Conservation (phyloP, 2,113 vertebrate species). For the Mustela nigripes region DNA sequence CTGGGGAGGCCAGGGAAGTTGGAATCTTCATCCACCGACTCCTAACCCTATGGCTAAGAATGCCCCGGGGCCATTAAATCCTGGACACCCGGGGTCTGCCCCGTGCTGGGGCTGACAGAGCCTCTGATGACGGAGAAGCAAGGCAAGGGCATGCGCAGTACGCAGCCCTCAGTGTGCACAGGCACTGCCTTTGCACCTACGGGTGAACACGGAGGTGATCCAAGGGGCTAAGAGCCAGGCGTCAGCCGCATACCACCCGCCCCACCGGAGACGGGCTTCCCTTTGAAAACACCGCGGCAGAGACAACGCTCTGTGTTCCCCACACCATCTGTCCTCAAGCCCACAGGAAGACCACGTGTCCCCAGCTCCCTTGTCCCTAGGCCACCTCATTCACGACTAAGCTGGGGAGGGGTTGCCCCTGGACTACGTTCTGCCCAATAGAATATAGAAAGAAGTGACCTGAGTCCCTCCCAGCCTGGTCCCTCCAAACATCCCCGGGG, state of each 20-base stretch:
- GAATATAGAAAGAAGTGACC: background rate
- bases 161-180: background rate
- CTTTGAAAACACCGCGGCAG: background rate
- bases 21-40: background rate
- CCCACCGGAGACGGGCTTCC: background rate
- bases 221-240: background rate
- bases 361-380: background rate
- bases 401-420: background rate
- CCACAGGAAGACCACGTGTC: background rate
- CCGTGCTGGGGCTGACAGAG: background rate
- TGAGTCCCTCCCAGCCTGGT: background rate
- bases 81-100: background rate
- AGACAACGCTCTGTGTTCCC: background rate
- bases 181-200: background rate
- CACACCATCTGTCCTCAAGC: background rate
- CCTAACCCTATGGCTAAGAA: background rate
- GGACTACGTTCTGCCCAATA: background rate
- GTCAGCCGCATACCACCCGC: background rate
- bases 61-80: no score
- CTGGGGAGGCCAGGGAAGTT: background rate
- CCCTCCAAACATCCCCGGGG: background rate
- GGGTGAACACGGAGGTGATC: background rate
- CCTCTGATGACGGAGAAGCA: background rate
- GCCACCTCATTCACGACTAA: background rate
- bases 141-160: background rate